phyloP scores from a whole-genome alignment of 2,113 vertebrate genomes.

The Pteronura brasiliensis region DNA sequence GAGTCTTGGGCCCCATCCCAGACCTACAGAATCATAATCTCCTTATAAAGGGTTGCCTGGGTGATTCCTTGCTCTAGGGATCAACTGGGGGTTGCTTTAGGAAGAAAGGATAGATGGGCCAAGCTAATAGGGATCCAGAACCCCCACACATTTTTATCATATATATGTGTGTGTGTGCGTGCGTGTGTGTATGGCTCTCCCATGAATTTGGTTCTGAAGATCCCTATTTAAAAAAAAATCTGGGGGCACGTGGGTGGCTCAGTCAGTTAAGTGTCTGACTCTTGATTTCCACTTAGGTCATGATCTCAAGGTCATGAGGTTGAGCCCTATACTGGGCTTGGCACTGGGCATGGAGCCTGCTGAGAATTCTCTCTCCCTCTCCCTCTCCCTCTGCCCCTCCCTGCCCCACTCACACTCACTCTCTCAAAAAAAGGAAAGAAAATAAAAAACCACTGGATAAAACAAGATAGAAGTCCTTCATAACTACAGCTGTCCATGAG shows the following conservation, averaged over 20 bases:
- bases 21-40: background rate
- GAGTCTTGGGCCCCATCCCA: background rate
- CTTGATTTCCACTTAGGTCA: background rate
- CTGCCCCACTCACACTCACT: background rate
- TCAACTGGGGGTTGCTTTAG: background rate
- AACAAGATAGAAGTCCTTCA: background rate
- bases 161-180: no score
- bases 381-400: background rate
- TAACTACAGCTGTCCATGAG: background rate
- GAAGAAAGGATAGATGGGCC: background rate
- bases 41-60: background rate
- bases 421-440: background rate
- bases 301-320: background rate
- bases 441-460: background rate
- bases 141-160: background rate
- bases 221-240: background rate
- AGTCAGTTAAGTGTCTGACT: background rate
- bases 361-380: background rate
- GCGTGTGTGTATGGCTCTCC: background rate
- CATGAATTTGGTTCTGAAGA: background rate
- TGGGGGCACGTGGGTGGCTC: background rate
- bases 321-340: background rate
- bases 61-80: background rate
- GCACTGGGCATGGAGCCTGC: background rate
- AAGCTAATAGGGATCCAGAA: background rate